Percentiles rank a stretch among this genome's conserved stretches.
Conservation (phyloP, 1,140 invertebrate species). For the Plutomurus gul region DNA sequence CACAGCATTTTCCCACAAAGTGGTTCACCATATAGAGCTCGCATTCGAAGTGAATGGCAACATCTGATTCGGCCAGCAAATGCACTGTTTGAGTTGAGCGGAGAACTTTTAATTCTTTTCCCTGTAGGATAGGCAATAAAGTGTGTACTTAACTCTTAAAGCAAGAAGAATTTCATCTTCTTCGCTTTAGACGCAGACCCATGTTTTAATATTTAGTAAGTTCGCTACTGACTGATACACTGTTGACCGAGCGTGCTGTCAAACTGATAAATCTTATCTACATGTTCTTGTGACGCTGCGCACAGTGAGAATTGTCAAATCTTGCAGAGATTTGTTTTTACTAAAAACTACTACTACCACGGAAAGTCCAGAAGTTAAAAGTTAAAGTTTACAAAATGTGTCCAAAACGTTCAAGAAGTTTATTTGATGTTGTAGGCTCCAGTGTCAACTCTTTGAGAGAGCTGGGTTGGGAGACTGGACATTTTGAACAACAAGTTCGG, state of each 20-base stretch:
- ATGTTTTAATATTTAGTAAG: not conserved
- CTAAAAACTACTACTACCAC: not conserved
- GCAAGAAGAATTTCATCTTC: not conserved
- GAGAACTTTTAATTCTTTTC: not conserved
- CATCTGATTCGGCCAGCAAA: not conserved
- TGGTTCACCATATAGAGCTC: not conserved
- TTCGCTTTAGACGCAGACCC: not conserved
- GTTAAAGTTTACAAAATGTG: not conserved
- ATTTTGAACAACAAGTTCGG: constrained; percentile 47
- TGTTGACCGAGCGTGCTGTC: not conserved
- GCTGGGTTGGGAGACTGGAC: constrained; percentile 49
- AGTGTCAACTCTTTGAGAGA: constrained; percentile 45
- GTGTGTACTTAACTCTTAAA: too few species aligned
- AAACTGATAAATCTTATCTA: not conserved
- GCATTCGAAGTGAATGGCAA: not conserved
- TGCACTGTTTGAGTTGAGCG: not conserved
- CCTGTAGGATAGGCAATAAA: too few species aligned
- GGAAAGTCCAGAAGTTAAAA: not conserved
- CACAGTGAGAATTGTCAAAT: not conserved
- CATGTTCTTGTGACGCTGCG: not conserved
- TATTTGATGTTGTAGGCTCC: constrained; percentile 41
- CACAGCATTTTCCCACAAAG: not conserved
- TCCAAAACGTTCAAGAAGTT: constrained; percentile 10
- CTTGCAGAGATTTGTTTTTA: not conserved
- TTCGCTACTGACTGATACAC: too few species aligned